These are phyloP conservation scores for Hypena proboscidalis DNA, from an alignment of 2,888 invertebrate genomes.

Conservation along the genomic window DNA sequence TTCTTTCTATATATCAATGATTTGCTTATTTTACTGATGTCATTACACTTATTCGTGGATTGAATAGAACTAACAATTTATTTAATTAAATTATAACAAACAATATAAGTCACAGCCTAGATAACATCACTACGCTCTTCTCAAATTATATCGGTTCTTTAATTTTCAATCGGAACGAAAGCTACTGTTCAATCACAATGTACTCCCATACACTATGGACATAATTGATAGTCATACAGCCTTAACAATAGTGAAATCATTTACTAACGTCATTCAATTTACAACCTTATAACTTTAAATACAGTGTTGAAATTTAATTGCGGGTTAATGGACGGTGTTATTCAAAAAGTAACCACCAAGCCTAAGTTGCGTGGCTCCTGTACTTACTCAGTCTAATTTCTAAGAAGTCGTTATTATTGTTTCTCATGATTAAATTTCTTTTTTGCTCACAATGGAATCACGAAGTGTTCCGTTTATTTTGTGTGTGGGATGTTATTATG, in stretches of 20 bases:
- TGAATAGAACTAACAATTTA: too few relatives aligned
- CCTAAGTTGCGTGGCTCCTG: constrained; percentile 83
- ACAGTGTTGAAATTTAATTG: constrained; percentile 48
- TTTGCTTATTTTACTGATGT: too few relatives aligned
- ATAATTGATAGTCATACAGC: constrained; percentile 84
- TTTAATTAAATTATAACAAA: too few relatives aligned
- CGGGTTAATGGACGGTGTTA: constrained; percentile 43
- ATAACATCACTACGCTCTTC: constrained; percentile 70
- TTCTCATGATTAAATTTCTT: constrained; percentile 85
- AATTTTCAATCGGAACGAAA: constrained; percentile 83
- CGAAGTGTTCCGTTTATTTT: constrained; percentile 68
- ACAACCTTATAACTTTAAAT: constrained; percentile 41
- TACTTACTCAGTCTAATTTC: constrained; percentile 83
- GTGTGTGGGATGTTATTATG: constrained; percentile 62
- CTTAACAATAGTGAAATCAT: constrained; percentile 81
- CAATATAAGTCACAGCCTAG: too few relatives aligned
- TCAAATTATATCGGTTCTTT: constrained; percentile 84
- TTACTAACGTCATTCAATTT: constrained; percentile 39
- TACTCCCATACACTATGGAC: constrained; percentile 77
- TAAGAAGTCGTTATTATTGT: constrained; percentile 83
- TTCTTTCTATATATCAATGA: too few relatives aligned
- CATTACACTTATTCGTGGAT: too few relatives aligned
- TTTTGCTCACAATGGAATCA: constrained; percentile 78
- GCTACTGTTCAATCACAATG: constrained; percentile 83
- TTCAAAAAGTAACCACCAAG: constrained; percentile 75